Percentiles rank a stretch among this genome's conserved stretches.
These are phyloP conservation scores for Eulemur albifrons DNA, from an alignment of 2,797 vertebrate species.

Conservation along the genomic window DNA sequence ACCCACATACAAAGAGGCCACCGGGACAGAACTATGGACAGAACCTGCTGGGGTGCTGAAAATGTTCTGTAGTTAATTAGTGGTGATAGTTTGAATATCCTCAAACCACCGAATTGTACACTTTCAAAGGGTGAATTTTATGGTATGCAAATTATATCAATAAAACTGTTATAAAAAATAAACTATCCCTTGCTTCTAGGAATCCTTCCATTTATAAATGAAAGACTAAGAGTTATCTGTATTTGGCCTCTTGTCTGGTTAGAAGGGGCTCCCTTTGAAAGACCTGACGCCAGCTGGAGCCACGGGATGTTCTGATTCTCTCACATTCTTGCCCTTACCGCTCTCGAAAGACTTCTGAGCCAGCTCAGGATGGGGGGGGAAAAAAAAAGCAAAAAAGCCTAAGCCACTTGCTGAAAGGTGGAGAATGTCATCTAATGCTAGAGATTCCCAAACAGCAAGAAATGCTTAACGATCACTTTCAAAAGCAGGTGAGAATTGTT, in stretches of 20 bases:
- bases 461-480: not conserved
- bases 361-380: not conserved
- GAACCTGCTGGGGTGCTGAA: not conserved
- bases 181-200: not conserved
- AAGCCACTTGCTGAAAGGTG: not conserved
- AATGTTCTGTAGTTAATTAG: not conserved
- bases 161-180: not conserved
- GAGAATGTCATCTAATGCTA: not conserved
- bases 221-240: not conserved
- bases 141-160: not conserved
- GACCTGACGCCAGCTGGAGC: not conserved
- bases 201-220: not conserved
- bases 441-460: not conserved
- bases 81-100: not conserved
- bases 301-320: not conserved
- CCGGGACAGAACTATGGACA: not conserved
- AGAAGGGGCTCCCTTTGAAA: not conserved
- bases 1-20: not conserved
- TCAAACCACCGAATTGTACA: not conserved
- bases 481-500: not conserved
- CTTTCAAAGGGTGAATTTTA: not conserved
- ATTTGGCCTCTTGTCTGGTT: not conserved
- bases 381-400: not conserved
- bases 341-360: not conserved
- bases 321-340: not conserved